Base-by-base conservation (phyloP, 2,888 invertebrate genomes). In the Parnassius orleans region DNA sequence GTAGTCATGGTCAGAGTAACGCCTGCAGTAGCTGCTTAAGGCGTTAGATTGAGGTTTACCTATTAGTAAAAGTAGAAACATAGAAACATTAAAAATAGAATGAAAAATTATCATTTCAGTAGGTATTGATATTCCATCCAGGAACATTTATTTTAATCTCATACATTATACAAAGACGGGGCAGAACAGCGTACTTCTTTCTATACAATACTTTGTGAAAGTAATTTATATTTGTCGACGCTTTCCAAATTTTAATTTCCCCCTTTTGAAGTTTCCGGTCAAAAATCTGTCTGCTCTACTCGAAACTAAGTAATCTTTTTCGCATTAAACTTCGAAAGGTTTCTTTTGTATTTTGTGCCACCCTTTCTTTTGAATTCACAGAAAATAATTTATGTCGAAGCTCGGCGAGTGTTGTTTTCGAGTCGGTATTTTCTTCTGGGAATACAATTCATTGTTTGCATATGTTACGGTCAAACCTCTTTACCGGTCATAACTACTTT, bases 391-490 rank as follows among this genome's bases (percentile, higher is more conserved):
- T 70, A 66, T 61, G 66, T 60, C 66, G 69, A 67, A 67, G 59
- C 65, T 54, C 53, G 57, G 58, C 52, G 61, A 64, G 60, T 65
- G 64, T 70, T 65, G 66, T 72, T 71, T 73, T 71, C 69, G 65
- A 66, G 67, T 73, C 70, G 71, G 63, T 72, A 70, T 48, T 53
- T 70, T 68, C 70, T 71, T 61, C 63, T 64, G 62, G 69, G 70
- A 62, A 69, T 70, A 63, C 63, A 69, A 57, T 9, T 24, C 19
- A 53, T 54, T 43, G 52, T 48, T n/a, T 41, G 47, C 15, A 47
- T 41, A 57, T 61, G 47, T 53, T 3, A 52, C 33, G 33, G 5
- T 7, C 24, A 33, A 33, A 33, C 33, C 33, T 33, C 33, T 33
- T 7, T 33, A 0, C 7, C 7, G 19, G 19, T 33, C 33, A 33